Conservation (phyloP, 1,140 invertebrate species). For the Drosophila grimshawi region DNA sequence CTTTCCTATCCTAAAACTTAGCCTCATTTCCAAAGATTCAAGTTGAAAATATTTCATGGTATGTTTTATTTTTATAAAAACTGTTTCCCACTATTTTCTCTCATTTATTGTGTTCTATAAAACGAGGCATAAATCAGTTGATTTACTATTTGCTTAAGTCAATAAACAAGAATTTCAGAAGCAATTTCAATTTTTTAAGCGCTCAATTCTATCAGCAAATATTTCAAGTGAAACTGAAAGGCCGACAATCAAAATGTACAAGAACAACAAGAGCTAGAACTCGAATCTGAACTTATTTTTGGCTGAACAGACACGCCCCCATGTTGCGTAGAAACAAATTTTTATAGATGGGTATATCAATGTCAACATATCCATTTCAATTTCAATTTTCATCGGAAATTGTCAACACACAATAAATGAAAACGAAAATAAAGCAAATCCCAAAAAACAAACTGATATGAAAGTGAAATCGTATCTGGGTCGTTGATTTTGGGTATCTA, state of each 20-base stretch:
- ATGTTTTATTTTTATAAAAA: no score
- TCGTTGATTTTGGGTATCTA: conserved; percentile 17
- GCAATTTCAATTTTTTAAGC: neutral
- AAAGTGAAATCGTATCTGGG: conserved; percentile 68
- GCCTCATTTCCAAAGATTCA: no score
- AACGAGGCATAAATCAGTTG: conserved; percentile 1
- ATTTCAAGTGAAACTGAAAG: conserved; percentile 10
- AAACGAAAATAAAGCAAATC: conserved; percentile 12
- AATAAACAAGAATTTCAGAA: neutral
- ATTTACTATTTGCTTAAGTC: neutral
- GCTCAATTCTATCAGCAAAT: neutral
- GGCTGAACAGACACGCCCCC: conserved; percentile 5
- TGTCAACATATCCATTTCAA: conserved; percentile 74
- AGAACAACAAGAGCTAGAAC: neutral
- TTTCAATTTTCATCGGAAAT: conserved; percentile 56
- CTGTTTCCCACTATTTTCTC: no score
- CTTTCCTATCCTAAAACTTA: no score
- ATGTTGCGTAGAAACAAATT: conserved; percentile 1
- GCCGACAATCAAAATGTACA: neutral
- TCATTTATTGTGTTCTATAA: neutral
- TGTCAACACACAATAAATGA: conserved; percentile 39
- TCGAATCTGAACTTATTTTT: conserved; percentile 4
- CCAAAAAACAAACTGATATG: conserved; percentile 20
- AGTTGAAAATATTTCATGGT: no score
- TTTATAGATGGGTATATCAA: conserved; percentile 58